Conservation (phyloP, 2,888 invertebrate species). For the Drosophila fungiperda region DNA sequence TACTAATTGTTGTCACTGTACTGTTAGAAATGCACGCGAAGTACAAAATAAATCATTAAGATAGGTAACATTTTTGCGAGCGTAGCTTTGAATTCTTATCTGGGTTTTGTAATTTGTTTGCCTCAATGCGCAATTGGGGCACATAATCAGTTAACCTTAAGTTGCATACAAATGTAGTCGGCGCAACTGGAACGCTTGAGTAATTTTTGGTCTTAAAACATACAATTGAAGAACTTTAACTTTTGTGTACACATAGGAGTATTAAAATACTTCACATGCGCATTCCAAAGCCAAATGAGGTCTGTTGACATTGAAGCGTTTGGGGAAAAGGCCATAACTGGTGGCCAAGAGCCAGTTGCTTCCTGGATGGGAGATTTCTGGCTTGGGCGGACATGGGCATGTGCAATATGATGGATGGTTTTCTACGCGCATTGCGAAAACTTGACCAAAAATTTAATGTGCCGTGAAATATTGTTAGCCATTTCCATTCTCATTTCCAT, state of each 20-base stretch:
- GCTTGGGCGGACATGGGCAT: conserved; percentile 7
- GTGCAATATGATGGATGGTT: conserved; percentile 46
- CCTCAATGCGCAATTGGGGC: conserved; percentile 52
- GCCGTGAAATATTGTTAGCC: conserved; percentile 58
- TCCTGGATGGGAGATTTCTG: conserved; percentile 36
- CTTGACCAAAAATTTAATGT: conserved; percentile 57
- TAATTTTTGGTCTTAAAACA: conserved; percentile 26
- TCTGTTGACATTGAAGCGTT: conserved; percentile 39
- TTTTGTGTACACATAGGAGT: not conserved
- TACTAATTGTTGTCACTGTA: not conserved
- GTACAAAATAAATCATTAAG: not conserved
- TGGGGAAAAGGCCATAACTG: conserved; percentile 18
- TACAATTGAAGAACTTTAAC: conserved; percentile 17
- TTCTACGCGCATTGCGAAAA: conserved; percentile 34
- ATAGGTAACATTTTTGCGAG: conserved; percentile 1
- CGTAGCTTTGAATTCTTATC: conserved; percentile 35
- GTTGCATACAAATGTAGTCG: conserved; percentile 33
- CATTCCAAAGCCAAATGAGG: conserved; percentile 28
- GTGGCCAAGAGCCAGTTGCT: conserved; percentile 38
- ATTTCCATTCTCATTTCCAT: conserved; percentile 39
- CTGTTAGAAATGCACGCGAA: not conserved
- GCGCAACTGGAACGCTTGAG: conserved; percentile 36
- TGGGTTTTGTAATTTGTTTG: conserved; percentile 39
- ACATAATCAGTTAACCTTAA: conserved; percentile 47
- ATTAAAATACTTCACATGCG: conserved; percentile 1